These are phyloP conservation scores for Caradrina kadenii DNA, from an alignment of 2,888 invertebrate genomes.

Conservation along the genomic window DNA sequence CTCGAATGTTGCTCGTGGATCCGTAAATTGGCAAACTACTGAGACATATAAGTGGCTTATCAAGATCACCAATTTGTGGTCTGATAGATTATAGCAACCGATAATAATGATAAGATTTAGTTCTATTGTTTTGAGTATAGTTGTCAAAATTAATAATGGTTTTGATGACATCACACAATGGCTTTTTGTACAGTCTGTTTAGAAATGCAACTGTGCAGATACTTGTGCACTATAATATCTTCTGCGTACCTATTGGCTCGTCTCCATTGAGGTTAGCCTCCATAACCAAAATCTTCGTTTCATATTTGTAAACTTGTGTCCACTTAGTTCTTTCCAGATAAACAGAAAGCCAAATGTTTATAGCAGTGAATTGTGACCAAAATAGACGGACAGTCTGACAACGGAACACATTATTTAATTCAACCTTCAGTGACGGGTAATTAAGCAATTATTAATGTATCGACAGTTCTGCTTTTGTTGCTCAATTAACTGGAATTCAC, in stretches of 20 bases:
- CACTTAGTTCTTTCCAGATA: too few species aligned
- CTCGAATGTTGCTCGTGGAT: conserved; percentile 27
- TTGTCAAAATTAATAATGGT: background rate
- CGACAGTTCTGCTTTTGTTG: conserved; percentile 17
- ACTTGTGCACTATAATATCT: too few species aligned
- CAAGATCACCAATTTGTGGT: conserved; percentile 18
- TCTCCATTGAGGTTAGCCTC: too few species aligned
- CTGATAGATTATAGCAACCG: background rate
- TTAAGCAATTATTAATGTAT: conserved; percentile 22
- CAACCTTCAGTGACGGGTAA: conserved; percentile 9
- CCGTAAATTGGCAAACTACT: conserved; percentile 43
- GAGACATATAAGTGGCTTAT: conserved; percentile 18
- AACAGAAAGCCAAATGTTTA: too few species aligned
- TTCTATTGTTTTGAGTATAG: conserved; percentile 10
- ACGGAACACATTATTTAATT: conserved; percentile 24
- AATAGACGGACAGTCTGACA: conserved; percentile 2
- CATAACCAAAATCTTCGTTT: too few species aligned
- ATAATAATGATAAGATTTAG: background rate
- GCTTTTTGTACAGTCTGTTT: background rate
- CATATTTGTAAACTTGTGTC: too few species aligned
- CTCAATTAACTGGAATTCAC: conserved; percentile 18
- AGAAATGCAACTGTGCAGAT: background rate
- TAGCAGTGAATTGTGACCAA: background rate
- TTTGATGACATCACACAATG: background rate
- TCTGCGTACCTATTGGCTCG: too few species aligned